A percentile compares a stretch with the other conserved stretches of the same genome.
Evolutionary conservation across 2,888 invertebrate species (phyloP).

Genomic region (Pyralis farinalis): DNA sequence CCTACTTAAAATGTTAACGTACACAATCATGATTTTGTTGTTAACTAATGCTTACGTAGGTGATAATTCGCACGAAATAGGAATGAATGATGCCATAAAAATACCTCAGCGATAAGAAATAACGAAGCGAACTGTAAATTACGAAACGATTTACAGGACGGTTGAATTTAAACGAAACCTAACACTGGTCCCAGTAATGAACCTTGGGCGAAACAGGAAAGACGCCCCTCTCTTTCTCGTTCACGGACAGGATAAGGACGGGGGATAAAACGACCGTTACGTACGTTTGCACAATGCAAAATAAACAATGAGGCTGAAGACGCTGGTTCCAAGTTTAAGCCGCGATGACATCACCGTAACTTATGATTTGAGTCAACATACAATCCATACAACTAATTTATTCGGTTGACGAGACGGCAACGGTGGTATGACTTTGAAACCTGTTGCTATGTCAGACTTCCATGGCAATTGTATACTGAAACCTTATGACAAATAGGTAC

Average conservation of each 20-base stretch:
- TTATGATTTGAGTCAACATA: slow-evolving; percentile 70
- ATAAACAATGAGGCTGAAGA: slow-evolving; percentile 65
- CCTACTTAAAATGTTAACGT: slow-evolving; percentile 1
- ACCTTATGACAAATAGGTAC: background rate
- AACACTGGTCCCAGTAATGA: slow-evolving; percentile 40
- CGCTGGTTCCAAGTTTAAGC: slow-evolving; percentile 47
- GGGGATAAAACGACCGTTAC: slow-evolving; percentile 64
- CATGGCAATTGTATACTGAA: background rate
- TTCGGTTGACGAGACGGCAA: slow-evolving; percentile 40
- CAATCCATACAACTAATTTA: slow-evolving; percentile 43
- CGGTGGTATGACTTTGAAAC: slow-evolving; percentile 23
- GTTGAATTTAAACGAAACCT: slow-evolving; percentile 41
- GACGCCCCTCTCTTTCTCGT: slow-evolving; percentile 41
- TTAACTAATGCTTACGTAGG: slow-evolving; percentile 12
- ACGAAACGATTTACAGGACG: slow-evolving; percentile 16
- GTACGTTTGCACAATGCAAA: slow-evolving; percentile 64
- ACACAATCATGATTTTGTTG: slow-evolving; percentile 19
- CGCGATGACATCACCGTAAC: slow-evolving; percentile 71
- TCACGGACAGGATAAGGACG: slow-evolving; percentile 47
- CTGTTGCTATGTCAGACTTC: slow-evolving; percentile 42
- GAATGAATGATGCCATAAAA: slow-evolving; percentile 21
- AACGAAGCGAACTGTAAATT: slow-evolving; percentile 6
- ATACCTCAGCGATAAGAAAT: slow-evolving; percentile 20
- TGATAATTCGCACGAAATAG: slow-evolving; percentile 20
- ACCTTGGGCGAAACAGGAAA: slow-evolving; percentile 56